These are phyloP conservation scores for Progne subis DNA, from an alignment of 2,113 vertebrate genomes.

Conservation along the genomic window DNA sequence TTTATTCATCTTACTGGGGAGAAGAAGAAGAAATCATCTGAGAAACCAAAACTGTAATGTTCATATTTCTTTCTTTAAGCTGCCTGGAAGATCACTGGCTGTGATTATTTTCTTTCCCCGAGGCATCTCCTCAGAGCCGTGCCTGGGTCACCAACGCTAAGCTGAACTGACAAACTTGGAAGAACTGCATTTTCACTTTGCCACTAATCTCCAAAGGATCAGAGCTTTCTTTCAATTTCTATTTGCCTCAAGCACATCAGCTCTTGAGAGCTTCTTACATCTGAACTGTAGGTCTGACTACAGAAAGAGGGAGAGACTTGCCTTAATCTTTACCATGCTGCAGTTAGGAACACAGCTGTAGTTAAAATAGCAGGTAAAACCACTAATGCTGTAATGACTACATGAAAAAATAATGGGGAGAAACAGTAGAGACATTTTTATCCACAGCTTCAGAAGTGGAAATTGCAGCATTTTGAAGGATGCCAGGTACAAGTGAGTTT, in stretches of 20 bases:
- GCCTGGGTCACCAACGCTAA: background rate
- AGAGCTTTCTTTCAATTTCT: conserved; percentile 5
- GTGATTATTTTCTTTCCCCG: background rate
- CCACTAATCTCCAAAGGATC: background rate
- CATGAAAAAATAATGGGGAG: background rate
- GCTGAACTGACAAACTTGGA: background rate
- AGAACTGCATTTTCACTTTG: background rate
- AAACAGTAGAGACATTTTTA: background rate
- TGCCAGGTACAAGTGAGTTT: background rate
- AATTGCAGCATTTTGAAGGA: background rate
- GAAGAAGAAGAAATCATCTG: background rate
- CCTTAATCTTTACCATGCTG: background rate
- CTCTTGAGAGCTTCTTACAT: background rate
- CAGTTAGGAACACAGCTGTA: background rate
- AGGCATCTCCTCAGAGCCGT: background rate
- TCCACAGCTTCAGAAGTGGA: background rate
- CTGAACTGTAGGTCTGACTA: background rate
- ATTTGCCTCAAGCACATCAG: background rate
- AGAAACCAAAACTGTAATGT: background rate
- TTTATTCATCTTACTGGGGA: background rate
- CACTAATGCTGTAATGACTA: background rate
- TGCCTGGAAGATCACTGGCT: background rate
- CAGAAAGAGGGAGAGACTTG: background rate
- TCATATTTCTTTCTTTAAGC: background rate
- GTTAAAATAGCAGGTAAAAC: background rate